phyloP scores from a whole-genome alignment of 2,113 vertebrate genomes.

The Ceyx margarethae region DNA sequence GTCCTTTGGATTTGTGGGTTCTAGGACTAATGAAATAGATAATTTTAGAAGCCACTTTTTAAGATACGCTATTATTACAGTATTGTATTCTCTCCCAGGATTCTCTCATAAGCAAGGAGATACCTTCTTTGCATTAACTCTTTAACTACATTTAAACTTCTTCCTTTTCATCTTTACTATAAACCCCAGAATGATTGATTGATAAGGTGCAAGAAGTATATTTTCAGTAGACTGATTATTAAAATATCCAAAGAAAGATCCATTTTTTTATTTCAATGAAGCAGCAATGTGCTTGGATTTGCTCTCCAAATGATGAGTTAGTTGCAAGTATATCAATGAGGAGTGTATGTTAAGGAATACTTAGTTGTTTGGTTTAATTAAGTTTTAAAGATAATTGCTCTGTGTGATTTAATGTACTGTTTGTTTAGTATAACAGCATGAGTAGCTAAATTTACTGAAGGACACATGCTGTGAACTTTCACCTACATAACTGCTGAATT shows the following conservation, averaged over 20 bases:
- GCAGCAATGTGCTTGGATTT: not conserved
- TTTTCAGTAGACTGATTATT: not conserved
- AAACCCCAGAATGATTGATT: not conserved
- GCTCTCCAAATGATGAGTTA: not conserved
- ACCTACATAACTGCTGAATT: not conserved
- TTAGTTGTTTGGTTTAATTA: not conserved
- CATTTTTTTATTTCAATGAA: not conserved
- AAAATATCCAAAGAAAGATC: not conserved
- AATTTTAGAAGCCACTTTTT: too few species aligned
- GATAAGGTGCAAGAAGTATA: not conserved
- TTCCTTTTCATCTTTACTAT: not conserved
- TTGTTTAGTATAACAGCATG: not conserved
- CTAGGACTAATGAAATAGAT: not conserved
- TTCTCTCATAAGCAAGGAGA: too few species aligned
- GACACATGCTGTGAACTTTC: not conserved
- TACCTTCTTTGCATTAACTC: too few species aligned
- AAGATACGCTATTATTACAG: too few species aligned
- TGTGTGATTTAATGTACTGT: not conserved
- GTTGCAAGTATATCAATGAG: not conserved
- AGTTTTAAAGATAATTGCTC: not conserved
- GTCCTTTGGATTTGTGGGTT: not conserved
- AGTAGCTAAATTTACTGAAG: not conserved
- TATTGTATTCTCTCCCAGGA: too few species aligned
- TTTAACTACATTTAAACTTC: not conserved
- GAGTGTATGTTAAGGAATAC: not conserved